These are phyloP conservation scores for Pogonomyrmex californicus DNA, from an alignment of 1,140 invertebrate species.

Conservation along the genomic window DNA sequence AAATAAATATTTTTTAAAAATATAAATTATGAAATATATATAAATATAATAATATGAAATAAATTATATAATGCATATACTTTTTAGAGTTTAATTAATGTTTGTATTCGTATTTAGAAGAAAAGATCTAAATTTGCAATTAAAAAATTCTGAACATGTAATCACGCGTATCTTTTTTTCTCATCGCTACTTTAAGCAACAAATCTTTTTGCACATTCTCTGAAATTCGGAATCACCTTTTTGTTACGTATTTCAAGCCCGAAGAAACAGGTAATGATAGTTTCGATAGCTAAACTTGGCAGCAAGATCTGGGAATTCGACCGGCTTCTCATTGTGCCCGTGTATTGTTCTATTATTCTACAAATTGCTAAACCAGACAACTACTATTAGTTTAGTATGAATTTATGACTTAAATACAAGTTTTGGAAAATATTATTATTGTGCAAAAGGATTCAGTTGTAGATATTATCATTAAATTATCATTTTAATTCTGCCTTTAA, in stretches of 20 bases:
- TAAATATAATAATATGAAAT: neutral
- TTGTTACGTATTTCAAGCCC: conserved; percentile 84
- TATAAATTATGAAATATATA: neutral
- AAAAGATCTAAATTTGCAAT: neutral
- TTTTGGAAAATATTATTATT: neutral
- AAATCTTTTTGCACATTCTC: conserved; percentile 77
- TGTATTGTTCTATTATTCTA: conserved; percentile 52
- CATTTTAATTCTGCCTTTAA: conserved; percentile 11
- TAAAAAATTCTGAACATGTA: conserved; percentile 26
- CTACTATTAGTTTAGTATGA: neutral
- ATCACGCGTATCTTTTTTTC: neutral
- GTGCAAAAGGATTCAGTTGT: neutral
- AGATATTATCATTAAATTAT: neutral
- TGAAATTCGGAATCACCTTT: conserved; percentile 84
- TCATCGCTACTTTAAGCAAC: conserved; percentile 1
- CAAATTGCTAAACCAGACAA: conserved; percentile 59
- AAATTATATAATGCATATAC: neutral
- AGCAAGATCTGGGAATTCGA: conserved; percentile 81
- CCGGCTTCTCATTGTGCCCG: conserved; percentile 51
- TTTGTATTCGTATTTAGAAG: neutral
- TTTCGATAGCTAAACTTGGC: conserved; percentile 86
- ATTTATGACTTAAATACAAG: neutral
- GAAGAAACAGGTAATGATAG: conserved; percentile 86
- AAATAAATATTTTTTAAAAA: conserved; percentile 11
- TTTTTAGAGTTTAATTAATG: neutral